Evolutionary conservation across 1,140 invertebrate species (phyloP).

Genomic region (Aphelenchoides fujianensis): DNA sequence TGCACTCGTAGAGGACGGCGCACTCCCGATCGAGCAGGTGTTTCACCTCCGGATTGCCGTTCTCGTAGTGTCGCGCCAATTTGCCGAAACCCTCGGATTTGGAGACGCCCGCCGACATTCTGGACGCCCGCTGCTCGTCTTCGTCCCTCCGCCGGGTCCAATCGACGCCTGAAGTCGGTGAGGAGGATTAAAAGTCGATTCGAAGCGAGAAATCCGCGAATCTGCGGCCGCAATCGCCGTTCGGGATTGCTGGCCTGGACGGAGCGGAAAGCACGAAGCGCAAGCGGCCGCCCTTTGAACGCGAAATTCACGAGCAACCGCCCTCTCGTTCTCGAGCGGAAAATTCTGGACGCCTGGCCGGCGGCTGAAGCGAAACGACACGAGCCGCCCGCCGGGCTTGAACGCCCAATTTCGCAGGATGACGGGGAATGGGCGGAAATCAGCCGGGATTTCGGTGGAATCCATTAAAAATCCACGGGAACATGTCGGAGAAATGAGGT

Average conservation of each 20-base stretch:
- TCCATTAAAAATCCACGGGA: too few species aligned
- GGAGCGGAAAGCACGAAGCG: too few species aligned
- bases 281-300: not conserved
- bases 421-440: too few species aligned
- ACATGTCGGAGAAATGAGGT: too few species aligned
- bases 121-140: not conserved
- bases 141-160: too few species aligned
- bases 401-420: not conserved
- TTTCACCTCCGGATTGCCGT: slow-evolving; percentile 20
- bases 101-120: not conserved
- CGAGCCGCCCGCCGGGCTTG: not conserved
- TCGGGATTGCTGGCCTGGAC: too few species aligned
- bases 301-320: not conserved
- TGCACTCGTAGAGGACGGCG: slow-evolving; percentile 22
- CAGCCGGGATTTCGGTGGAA: too few species aligned
- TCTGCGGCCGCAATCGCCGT: too few species aligned
- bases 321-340: not conserved
- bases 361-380: not conserved
- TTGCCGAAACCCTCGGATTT: not conserved
- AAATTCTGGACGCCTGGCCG: not conserved
- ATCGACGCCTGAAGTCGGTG: too few species aligned
- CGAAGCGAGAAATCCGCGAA: not conserved
- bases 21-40: slow-evolving; percentile 19
- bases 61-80: not conserved
- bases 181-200: not conserved